A percentile compares a stretch with the other conserved stretches of the same genome.
Evolutionary conservation across 2,888 invertebrate species (phyloP).

Genomic region (Xiphydria camelus): DNA sequence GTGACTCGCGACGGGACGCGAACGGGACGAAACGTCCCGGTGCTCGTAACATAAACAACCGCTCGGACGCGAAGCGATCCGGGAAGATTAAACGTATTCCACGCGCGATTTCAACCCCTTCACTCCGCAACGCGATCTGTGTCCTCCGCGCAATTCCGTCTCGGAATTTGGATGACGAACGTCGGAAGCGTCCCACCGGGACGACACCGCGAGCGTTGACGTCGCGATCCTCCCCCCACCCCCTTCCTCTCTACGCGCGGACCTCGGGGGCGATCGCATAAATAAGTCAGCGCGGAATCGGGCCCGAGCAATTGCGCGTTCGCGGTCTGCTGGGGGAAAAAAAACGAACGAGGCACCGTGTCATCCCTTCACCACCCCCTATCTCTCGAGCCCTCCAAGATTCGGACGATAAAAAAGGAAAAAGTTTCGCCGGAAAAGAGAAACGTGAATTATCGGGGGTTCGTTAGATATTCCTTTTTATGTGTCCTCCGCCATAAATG

Average conservation of each 20-base stretch:
- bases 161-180: too few species aligned
- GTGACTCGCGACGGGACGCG: background rate
- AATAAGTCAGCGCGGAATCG: conserved; percentile 41
- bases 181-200: too few species aligned
- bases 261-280: conserved; percentile 48
- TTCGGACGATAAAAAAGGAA: conserved; percentile 33
- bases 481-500: conserved; percentile 49
- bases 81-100: too few species aligned
- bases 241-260: too few species aligned
- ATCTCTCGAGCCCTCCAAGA: conserved; percentile 13
- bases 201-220: too few species aligned
- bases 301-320: conserved; percentile 47
- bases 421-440: conserved; percentile 18
- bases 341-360: too few species aligned
- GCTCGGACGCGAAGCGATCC: conserved; percentile 39
- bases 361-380: background rate
- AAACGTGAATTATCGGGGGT: conserved; percentile 51
- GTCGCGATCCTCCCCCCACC: too few species aligned
- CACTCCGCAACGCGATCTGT: too few species aligned
- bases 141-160: too few species aligned
- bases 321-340: conserved; percentile 51
- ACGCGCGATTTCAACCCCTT: too few species aligned
- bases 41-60: background rate
- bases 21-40: conserved; percentile 4
- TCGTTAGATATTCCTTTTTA: conserved; percentile 58